A percentile compares a stretch with the other conserved stretches of the same genome.
Evolutionary conservation across 2,113 vertebrate species (phyloP).

Genomic region (Pseudopipra pipra): DNA sequence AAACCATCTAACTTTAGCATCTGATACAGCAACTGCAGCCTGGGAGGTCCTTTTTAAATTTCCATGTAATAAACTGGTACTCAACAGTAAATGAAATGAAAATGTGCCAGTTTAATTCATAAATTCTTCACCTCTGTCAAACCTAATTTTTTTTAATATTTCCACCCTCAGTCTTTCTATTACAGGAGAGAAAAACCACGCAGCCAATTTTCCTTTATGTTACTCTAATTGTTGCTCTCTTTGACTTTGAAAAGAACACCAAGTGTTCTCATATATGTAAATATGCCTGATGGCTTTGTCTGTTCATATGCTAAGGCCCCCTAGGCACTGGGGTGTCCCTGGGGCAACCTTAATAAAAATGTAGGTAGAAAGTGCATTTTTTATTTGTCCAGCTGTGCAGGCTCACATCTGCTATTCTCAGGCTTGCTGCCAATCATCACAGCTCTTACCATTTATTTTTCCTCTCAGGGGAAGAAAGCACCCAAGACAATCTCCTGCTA

Average conservation of each 20-base stretch:
- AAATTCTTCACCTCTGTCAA: background rate
- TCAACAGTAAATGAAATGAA: conserved; percentile 17
- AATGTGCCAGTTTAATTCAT: conserved; percentile 10
- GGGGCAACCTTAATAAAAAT: conserved; percentile 15
- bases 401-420: conserved; percentile 35
- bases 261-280: conserved; percentile 17
- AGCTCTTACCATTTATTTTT: conserved; percentile 6
- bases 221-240: background rate
- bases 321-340: background rate
- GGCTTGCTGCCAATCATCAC: conserved; percentile 5
- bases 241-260: conserved; percentile 27
- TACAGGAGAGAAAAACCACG: background rate
- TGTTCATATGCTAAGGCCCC: background rate
- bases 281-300: background rate
- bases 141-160: background rate
- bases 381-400: conserved; percentile 45
- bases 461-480: background rate
- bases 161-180: conserved; percentile 12
- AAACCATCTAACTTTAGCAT: background rate
- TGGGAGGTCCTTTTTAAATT: background rate
- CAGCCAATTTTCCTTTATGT: conserved; percentile 11
- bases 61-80: conserved; percentile 11
- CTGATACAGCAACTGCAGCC: conserved; percentile 15
- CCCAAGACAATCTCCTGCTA: background rate
- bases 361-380: conserved; percentile 5